Evolutionary conservation across 2,888 invertebrate species (phyloP), one percentile per base, ranked within the genome.

Genomic region (Scaptomyza tumidula): DNA sequence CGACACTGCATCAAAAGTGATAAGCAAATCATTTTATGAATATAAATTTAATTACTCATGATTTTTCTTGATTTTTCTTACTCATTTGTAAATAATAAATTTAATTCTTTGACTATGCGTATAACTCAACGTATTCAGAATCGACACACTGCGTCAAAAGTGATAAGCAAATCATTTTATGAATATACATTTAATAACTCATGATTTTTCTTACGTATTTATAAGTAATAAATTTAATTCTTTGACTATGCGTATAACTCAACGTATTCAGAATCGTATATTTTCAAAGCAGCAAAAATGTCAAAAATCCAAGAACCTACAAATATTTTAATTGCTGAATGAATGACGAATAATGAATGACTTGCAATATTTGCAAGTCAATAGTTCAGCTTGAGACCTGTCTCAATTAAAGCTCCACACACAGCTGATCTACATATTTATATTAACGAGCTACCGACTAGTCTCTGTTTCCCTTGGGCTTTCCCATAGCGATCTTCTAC

Each of bases 361-460:
- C 35, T 14, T 19, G 7, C 1, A 10, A n/a, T 31, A 16, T 27
- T 44, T 44, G 13, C 44, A 14, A 27, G 50, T 6, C 31, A n/a
- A 52, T 9, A 53, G 13, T n/a, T 11, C 11, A 53, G 14, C 11
- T 11, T 33, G n/a, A 63, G 69, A 65, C 85, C 74, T 85, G 74
- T 69, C 82, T 63, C 82, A 85, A 78, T 62, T 24, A 46, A 44
- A 31, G 33, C 60, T 41, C 49, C 61, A 65, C 48, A 50, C 39
- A 5, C 61, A 31, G 41, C 29, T 31, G 33, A 62, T 65, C 54
- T 35, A 41, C 46, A 53, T 44, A 43, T 39, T n/a, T 29, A 13
- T 31, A 10, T 10, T 33, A 33, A 11, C n/a, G 19, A 13, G 11
- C 27, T 45, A 24, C 9, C 1, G 5, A n/a, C 7, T 5, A 10